Evolutionary conservation across 2,888 invertebrate genomes (phyloP), one percentile per base, ranked within the genome.

Genomic region (Noctua pronuba): DNA sequence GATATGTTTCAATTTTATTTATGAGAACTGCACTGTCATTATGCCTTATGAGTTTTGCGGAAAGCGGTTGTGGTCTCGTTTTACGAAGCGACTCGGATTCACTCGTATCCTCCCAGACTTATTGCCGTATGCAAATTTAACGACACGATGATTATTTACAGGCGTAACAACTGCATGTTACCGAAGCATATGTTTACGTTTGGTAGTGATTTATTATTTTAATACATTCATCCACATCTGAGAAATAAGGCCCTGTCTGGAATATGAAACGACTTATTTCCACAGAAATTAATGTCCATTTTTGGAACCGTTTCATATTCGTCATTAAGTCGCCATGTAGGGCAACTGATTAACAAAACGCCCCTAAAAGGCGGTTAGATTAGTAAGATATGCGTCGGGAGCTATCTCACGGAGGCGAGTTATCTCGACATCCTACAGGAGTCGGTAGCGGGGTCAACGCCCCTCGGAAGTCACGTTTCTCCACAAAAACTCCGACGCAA

Each of bases 41-140:
- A 91, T 88, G 82, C 84, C 89, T 90, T 90, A 90, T 89, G 91
- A 90, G 89, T 90, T 92, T 92, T 91, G 87, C 91, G 90, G 90
- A 92, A 93, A 92, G 90, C 90, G 88, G 87, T 84, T 89, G 88
- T 88, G 89, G 86, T 92, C 89, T 88, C 85, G 89, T 92, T 93
- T 93, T 93, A 92, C 90, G 91, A 91, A 89, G 85, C 82, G 79
- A 86, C 89, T 88, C 90, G 81, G 92, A 89, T 93, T 90, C 88
- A 86, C 87, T 90, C 89, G 89, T 90, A 92, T 92, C 90, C 91
- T 92, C 88, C 84, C 92, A 92, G 93, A 95, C 88, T 91, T 94
- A 95, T 93, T 91, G 92, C 92, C 82, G 85, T 92, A 95, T 95
- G 94, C 91, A 93, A 95, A 95, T 95, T 93, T 93, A 91, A 93